Percentiles rank a stretch among this genome's conserved stretches.
Conservation (phyloP, 2,797 vertebrate genomes). For the Philypnodon macrostomus region DNA sequence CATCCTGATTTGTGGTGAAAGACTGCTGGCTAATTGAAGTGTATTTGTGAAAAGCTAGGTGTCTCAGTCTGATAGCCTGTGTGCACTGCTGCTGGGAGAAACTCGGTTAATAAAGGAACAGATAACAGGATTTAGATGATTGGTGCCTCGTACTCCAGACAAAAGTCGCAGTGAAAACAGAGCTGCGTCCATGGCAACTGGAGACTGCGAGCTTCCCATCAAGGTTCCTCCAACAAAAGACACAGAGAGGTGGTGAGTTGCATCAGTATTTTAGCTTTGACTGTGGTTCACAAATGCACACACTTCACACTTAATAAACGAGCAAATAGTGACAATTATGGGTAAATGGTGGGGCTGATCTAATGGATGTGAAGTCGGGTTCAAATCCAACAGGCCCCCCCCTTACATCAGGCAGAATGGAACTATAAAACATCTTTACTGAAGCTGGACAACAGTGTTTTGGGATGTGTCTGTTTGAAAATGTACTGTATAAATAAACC, state of each 20-base stretch:
- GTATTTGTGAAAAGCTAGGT: no score
- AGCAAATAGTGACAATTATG: not conserved
- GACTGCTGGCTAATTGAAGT: no score
- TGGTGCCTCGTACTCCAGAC: conserved; percentile 9
- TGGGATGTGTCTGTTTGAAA: no score
- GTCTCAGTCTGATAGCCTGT: no score
- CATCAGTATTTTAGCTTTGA: not conserved
- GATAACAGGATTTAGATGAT: conserved; percentile 39
- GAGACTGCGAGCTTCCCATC: conserved; percentile 20
- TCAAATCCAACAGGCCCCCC: no score
- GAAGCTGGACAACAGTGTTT: no score
- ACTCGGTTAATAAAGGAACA: not conserved
- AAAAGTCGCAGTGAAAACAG: not conserved
- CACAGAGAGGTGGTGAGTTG: conserved; percentile 10
- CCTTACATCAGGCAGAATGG: no score
- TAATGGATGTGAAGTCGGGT: no score
- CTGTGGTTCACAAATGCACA: not conserved
- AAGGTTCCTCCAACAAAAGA: conserved; percentile 30
- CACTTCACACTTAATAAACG: not conserved
- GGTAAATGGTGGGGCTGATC: no score
- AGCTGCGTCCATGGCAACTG: conserved; percentile 16
- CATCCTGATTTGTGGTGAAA: no score
- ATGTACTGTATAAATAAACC: no score
- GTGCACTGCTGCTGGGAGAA: not conserved
- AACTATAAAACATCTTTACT: no score